Evolutionary conservation across 2,113 vertebrate species (phyloP), one percentile per base, ranked within the genome.

Genomic region (Myotis yumanensis): DNA sequence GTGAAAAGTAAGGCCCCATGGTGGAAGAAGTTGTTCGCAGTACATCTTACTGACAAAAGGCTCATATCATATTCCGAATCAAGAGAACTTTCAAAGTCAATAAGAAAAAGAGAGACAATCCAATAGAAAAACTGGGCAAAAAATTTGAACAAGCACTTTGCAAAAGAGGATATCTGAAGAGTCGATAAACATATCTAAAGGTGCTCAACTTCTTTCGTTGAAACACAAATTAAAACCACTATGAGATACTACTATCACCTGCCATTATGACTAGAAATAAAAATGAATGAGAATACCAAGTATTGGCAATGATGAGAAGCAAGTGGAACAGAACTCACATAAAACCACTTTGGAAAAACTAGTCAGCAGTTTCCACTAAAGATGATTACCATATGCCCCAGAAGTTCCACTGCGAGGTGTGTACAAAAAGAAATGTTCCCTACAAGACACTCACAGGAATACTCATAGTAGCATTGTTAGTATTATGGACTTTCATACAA

Each of bases 181-280:
- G n/a, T 62, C 66, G 28, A 57, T 57, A 59, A 73, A 72, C 40
- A 25, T 20, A 91, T 68, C 32, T 85, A 88, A 84, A 68, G 8
- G 18, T 32, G 18, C n/a, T 82, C 62, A 83, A 54, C 71, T 87
- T 86, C 77, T 88, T 86, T 46, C 40, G 5, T 14, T 66, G 28
- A 87, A 91, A 95, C 14, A 68, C 75, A 81, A 64, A 64, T 54
- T 91, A 75, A 68, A 91, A 87, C 43, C 40, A 93, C 22, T 71
- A 43, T 43, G 40, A 52, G 64, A 14, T 10, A 83, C 12, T 37
- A 48, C 17, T 30, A 91, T 30, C 69, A 77, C n/a, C 9, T 72
- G 43, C 52, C 35, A 57, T 51, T 68, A 46, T 43, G 46, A 10
- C 18, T 37, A 84, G 82, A 72, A 86, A 62, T 68, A 62, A 79